Percentiles rank a stretch among this genome's conserved stretches.
These are phyloP conservation scores for Melieria picta DNA, from an alignment of 2,888 invertebrate species.

Conservation along the genomic window DNA sequence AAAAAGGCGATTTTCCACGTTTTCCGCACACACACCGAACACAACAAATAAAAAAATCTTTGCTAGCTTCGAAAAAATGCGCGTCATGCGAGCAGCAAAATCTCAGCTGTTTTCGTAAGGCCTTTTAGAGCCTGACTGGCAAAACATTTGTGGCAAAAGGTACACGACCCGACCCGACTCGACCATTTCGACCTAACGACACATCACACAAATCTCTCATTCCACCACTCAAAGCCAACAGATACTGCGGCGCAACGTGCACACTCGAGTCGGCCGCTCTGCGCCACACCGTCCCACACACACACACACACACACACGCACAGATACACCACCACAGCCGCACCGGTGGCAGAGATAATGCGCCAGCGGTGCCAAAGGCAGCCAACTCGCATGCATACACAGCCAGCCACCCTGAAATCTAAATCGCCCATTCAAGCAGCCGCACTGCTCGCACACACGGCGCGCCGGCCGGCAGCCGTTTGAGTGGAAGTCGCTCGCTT, in stretches of 20 bases:
- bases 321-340: constrained; percentile 10
- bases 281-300: constrained; percentile 24
- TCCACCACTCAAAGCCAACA: constrained; percentile 55
- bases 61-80: constrained; percentile 51
- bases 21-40: constrained; percentile 25
- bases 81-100: constrained; percentile 65
- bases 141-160: constrained; percentile 68
- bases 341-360: background rate
- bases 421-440: constrained; percentile 38
- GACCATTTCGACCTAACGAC: constrained; percentile 68
- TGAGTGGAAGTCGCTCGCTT: constrained; percentile 47
- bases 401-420: constrained; percentile 36
- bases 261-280: constrained; percentile 11
- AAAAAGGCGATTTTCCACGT: constrained; percentile 23
- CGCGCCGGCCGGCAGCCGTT: constrained; percentile 27
- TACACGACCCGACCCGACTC: constrained; percentile 69
- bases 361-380: constrained; percentile 1
- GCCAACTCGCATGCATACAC: background rate
- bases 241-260: constrained; percentile 29
- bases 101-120: constrained; percentile 67
- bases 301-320: constrained; percentile 14
- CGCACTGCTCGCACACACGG: constrained; percentile 44
- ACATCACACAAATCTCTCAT: constrained; percentile 66
- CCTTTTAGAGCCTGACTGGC: constrained; percentile 68
- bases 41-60: constrained; percentile 27